Conservation (phyloP, 2,888 invertebrate genomes). For the Lepidochitona cinerea region DNA sequence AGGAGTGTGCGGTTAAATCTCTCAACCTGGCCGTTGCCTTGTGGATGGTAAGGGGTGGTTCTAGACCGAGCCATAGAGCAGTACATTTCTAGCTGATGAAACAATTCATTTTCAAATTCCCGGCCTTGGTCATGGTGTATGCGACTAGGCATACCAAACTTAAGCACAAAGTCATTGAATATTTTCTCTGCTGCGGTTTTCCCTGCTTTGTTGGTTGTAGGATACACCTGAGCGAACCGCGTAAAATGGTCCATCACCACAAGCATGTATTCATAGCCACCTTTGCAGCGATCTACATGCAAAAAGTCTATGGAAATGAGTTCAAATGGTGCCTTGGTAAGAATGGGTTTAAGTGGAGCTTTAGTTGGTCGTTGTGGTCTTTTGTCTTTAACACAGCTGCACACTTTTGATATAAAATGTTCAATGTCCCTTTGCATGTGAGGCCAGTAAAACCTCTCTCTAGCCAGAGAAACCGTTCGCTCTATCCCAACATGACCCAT, state of each 20-base stretch:
- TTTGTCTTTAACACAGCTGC: neutral
- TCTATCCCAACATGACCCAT: conserved; percentile 6
- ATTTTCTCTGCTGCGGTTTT: conserved; percentile 5
- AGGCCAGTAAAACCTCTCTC: neutral
- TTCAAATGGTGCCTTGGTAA: conserved; percentile 11
- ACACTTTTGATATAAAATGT: neutral
- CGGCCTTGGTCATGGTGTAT: conserved; percentile 3
- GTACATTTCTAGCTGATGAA: neutral
- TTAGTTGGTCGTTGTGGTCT: neutral
- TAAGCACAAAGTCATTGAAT: conserved; percentile 10
- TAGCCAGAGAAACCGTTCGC: neutral
- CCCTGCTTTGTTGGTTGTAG: conserved; percentile 6
- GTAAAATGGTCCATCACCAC: conserved; percentile 16
- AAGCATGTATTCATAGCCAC: conserved; percentile 15
- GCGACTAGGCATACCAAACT: conserved; percentile 3
- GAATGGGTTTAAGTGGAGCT: conserved; percentile 11
- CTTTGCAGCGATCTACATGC: conserved; percentile 7
- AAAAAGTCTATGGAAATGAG: conserved; percentile 14
- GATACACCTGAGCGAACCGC: conserved; percentile 12
- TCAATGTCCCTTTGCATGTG: neutral
- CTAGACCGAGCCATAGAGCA: neutral
- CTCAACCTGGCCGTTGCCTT: neutral
- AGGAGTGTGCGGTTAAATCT: neutral
- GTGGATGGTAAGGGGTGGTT: neutral
- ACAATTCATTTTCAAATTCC: conserved; percentile 8